Evolutionary conservation across 2,113 vertebrate genomes (phyloP).

Genomic region (Neolamprologus devosi): DNA sequence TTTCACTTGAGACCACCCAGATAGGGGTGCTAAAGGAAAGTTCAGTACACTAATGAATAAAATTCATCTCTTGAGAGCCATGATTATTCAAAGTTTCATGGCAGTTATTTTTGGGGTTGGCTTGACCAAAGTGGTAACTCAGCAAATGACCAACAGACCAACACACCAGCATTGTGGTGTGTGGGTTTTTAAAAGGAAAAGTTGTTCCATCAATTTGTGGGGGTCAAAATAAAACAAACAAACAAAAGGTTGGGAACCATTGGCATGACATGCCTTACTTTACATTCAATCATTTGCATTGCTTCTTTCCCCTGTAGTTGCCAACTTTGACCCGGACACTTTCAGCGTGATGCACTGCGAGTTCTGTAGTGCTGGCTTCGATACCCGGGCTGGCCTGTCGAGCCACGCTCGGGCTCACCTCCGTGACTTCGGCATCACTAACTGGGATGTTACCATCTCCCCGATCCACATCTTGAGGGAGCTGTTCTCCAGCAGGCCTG

Average conservation of each 20-base stretch:
- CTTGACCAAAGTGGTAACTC: not conserved
- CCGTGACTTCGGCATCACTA: constrained; percentile 92
- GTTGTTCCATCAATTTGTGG: not conserved
- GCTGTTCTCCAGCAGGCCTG: constrained; percentile 83
- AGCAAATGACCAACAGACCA: not conserved
- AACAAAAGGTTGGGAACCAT: not conserved
- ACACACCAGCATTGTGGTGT: not conserved
- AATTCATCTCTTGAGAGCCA: not conserved
- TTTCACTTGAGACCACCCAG: not conserved
- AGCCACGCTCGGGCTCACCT: constrained; percentile 93
- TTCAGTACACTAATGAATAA: not conserved
- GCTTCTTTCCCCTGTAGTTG: constrained; percentile 68
- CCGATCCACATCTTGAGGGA: constrained; percentile 92
- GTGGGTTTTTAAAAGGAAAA: not conserved
- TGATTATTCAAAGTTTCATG: not conserved
- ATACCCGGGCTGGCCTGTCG: constrained; percentile 90
- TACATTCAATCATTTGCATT: not conserved
- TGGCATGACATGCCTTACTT: not conserved
- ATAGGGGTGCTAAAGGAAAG: not conserved
- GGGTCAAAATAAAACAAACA: not conserved
- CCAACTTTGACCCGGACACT: constrained; percentile 91
- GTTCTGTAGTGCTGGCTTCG: constrained; percentile 94
- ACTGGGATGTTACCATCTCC: constrained; percentile 93
- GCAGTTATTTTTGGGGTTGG: not conserved
- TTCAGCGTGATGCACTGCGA: constrained; percentile 97